Conservation (phyloP, 1,140 invertebrate species). For the Panulirus ornatus region DNA sequence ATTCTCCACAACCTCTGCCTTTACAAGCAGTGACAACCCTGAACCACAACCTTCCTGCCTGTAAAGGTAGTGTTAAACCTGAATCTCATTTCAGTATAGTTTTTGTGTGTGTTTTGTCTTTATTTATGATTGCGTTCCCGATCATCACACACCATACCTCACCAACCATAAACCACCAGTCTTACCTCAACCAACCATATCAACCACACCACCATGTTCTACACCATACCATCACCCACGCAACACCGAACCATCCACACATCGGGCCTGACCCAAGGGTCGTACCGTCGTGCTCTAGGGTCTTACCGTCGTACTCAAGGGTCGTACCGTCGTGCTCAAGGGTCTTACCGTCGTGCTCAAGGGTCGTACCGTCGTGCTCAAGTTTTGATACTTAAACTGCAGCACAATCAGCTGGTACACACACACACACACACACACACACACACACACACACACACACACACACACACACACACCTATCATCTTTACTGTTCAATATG, state of each 20-base stretch:
- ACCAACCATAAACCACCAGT: neutral
- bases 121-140: neutral
- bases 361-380: too few relatives aligned
- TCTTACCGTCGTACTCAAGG: too few relatives aligned
- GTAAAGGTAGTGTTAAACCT: neutral
- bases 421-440: neutral
- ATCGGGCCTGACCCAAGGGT: neutral
- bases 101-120: neutral
- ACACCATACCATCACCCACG: neutral
- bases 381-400: too few relatives aligned
- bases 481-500: too few relatives aligned
- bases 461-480: slow-evolving; percentile 20
- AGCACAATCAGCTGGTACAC: neutral
- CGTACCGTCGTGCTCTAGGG: too few relatives aligned
- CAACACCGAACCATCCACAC: neutral
- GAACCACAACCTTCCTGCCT: neutral
- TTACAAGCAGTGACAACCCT: neutral
- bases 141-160: neutral
- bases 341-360: too few relatives aligned
- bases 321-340: too few relatives aligned
- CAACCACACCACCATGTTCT: neutral
- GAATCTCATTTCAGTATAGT: neutral
- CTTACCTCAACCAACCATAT: neutral
- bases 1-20: neutral
- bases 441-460: slow-evolving; percentile 17